Evolutionary conservation across 2,797 vertebrate species (phyloP).

Genomic region (Coendou prehensilis): DNA sequence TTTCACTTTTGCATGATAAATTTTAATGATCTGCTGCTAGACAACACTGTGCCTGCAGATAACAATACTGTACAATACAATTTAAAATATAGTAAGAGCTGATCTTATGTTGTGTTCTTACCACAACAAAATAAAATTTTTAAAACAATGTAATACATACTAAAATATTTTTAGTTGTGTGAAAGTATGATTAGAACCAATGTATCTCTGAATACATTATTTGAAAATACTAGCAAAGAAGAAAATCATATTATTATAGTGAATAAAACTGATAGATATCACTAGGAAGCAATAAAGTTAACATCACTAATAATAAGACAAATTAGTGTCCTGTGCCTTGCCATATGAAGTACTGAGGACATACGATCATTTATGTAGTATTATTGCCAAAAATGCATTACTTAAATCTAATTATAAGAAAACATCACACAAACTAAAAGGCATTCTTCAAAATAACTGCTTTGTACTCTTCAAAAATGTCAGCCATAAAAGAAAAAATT

Average conservation of each 20-base stretch:
- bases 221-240: background rate
- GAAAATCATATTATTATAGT: background rate
- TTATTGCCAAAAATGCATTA: background rate
- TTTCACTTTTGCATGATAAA: background rate
- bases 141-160: background rate
- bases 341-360: background rate
- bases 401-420: constrained; percentile 4
- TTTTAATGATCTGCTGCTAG: background rate
- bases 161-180: background rate
- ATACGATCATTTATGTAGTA: background rate
- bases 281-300: background rate
- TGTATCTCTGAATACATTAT: background rate
- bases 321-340: background rate
- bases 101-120: background rate
- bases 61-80: background rate
- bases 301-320: background rate
- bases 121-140: background rate
- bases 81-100: background rate
- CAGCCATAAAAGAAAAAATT: background rate
- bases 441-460: constrained; percentile 21
- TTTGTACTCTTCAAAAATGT: background rate
- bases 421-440: background rate
- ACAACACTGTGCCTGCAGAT: background rate
- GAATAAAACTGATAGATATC: background rate
- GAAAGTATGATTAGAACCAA: background rate